Conservation (phyloP, 2,113 vertebrate species). For the Eleginops maclovinus region DNA sequence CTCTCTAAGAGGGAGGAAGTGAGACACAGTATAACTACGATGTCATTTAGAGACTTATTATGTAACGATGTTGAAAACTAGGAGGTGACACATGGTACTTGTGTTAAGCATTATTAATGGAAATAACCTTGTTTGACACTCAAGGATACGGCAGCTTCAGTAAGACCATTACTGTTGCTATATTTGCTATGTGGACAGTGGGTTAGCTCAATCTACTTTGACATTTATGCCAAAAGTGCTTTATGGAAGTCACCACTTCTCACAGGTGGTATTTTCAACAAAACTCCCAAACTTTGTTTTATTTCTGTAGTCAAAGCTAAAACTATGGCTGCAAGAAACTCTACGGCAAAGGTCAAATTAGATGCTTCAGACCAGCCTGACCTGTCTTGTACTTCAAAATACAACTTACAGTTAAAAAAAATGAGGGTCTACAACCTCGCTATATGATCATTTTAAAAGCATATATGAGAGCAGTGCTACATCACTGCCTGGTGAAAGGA, state of each 20-base stretch:
- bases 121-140: conserved; percentile 15
- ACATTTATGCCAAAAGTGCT: conserved; percentile 32
- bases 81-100: not conserved
- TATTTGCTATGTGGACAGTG: not conserved
- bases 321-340: conserved; percentile 8
- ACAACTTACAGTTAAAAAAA: not conserved
- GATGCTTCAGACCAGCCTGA: not conserved
- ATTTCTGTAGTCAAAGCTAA: conserved; percentile 2
- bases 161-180: conserved; percentile 9
- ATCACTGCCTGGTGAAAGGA: no score
- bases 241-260: conserved; percentile 22
- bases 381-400: not conserved
- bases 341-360: not conserved
- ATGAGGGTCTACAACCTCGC: not conserved
- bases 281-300: conserved; percentile 11
- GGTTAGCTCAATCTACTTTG: conserved; percentile 18
- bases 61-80: not conserved
- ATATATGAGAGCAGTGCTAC: no score
- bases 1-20: conserved; percentile 2
- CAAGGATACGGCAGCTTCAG: conserved; percentile 1
- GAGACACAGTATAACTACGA: not conserved
- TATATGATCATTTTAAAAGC: not conserved
- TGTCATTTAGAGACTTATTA: not conserved
- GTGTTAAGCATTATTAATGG: conserved; percentile 16
- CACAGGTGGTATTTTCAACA: not conserved